Conservation (phyloP, 2,797 vertebrate genomes). For the Rhincodon typus region DNA sequence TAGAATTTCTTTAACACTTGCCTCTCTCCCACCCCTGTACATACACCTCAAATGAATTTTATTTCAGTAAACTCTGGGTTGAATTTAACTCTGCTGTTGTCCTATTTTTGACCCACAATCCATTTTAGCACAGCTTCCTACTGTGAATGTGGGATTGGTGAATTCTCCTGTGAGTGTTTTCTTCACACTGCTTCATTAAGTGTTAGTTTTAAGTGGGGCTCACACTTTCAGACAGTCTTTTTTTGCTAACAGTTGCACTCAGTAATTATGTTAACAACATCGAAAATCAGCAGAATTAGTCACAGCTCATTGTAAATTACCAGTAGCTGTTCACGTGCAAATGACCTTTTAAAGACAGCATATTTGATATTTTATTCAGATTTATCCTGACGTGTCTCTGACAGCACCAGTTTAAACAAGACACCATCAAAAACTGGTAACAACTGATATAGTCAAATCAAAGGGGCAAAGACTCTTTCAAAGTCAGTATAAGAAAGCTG, state of each 20-base stretch:
- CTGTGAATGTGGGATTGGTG: background rate
- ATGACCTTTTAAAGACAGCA: background rate
- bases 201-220: background rate
- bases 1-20: background rate
- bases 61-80: background rate
- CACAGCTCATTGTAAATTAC: constrained; percentile 17
- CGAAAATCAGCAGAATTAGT: background rate
- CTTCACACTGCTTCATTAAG: background rate
- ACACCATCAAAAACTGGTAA: background rate
- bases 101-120: background rate
- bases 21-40: background rate
- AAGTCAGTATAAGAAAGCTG: background rate
- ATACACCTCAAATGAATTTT: background rate
- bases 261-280: constrained; percentile 8
- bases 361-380: background rate
- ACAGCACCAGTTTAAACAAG: background rate
- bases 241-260: background rate
- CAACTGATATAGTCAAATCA: background rate
- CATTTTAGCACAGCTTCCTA: background rate
- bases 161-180: background rate
- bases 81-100: background rate
- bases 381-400: background rate
- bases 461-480: background rate
- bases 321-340: background rate
- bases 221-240: background rate